Conservation (phyloP, 2,113 vertebrate species). For the Cochlearius cochlearius region DNA sequence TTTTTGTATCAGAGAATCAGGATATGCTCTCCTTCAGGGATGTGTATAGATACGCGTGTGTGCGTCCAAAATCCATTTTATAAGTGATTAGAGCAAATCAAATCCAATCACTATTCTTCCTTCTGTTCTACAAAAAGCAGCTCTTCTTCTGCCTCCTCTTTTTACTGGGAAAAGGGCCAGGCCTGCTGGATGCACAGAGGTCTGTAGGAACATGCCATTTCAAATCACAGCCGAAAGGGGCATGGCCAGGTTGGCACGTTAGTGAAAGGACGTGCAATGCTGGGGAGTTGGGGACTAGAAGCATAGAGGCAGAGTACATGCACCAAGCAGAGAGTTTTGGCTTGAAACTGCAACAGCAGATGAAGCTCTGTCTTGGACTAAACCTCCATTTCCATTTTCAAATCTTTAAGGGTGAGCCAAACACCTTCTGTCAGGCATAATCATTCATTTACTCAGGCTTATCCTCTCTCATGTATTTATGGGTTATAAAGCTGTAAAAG, state of each 20-base stretch:
- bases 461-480: background rate
- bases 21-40: background rate
- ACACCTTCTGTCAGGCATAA: background rate
- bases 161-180: background rate
- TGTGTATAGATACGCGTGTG: background rate
- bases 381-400: background rate
- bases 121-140: background rate
- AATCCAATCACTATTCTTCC: background rate
- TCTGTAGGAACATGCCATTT: background rate
- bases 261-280: background rate
- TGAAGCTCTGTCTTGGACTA: background rate
- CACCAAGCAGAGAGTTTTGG: background rate
- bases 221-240: background rate
- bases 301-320: background rate
- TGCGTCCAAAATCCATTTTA: background rate
- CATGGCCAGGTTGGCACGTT: background rate
- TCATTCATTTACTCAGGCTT: background rate
- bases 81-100: background rate
- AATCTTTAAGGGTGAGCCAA: background rate
- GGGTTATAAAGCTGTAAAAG: background rate
- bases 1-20: background rate
- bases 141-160: background rate
- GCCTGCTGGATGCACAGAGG: background rate
- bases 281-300: fast-evolving
- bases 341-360: background rate